These are phyloP conservation scores for Pollenia labialis DNA, from an alignment of 2,888 invertebrate genomes.

Conservation along the genomic window DNA sequence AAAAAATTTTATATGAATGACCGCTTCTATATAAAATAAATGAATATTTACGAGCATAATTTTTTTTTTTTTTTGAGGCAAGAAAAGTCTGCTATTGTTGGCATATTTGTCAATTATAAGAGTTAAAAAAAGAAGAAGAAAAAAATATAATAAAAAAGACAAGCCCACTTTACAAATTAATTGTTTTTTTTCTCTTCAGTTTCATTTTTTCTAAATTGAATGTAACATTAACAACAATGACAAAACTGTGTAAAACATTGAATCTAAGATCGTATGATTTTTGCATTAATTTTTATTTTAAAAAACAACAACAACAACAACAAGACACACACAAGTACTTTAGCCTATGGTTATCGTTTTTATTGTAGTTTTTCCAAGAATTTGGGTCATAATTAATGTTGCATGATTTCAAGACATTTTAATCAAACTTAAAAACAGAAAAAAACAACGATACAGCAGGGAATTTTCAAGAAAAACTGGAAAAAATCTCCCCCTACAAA, in stretches of 20 bases:
- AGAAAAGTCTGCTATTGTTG: slow-evolving; percentile 63
- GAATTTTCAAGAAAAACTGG: slow-evolving; percentile 33
- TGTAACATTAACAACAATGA: slow-evolving; percentile 60
- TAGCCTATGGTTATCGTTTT: slow-evolving; percentile 41
- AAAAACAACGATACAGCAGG: slow-evolving; percentile 33
- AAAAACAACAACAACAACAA: neutral
- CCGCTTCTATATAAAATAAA: slow-evolving; percentile 78
- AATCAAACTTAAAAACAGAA: slow-evolving; percentile 67
- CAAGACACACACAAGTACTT: neutral
- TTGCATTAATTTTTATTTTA: slow-evolving; percentile 45
- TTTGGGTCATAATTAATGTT: slow-evolving; percentile 84
- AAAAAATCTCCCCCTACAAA: slow-evolving; percentile 44
- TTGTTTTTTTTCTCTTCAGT: slow-evolving; percentile 19
- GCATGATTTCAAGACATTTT: slow-evolving; percentile 82
- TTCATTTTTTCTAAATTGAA: slow-evolving; percentile 56
- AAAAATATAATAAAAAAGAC: slow-evolving; percentile 51
- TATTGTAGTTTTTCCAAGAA: slow-evolving; percentile 81
- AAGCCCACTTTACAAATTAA: slow-evolving; percentile 70
- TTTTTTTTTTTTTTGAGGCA: neutral
- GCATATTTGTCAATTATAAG: slow-evolving; percentile 71
- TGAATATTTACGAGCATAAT: slow-evolving; percentile 63
- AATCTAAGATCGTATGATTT: slow-evolving; percentile 69
- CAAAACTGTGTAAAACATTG: slow-evolving; percentile 55
- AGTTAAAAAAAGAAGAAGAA: neutral
- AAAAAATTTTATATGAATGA: slow-evolving; percentile 77